phyloP scores from a whole-genome alignment of 2,888 invertebrate species.

The Nezara viridula region DNA sequence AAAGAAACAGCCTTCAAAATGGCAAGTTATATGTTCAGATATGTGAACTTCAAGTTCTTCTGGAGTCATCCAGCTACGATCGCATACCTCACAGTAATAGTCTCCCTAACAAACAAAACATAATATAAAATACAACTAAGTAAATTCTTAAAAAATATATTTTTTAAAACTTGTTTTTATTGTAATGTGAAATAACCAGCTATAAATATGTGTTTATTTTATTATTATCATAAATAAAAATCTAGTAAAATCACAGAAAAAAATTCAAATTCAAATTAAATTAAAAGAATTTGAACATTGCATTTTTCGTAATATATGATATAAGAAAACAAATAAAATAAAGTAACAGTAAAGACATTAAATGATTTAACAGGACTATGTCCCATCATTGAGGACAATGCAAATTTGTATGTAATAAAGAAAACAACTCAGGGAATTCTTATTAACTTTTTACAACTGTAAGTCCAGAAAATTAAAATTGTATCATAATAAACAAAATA shows the following conservation, averaged over 20 bases:
- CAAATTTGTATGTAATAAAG: not conserved
- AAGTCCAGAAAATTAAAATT: conserved; percentile 14
- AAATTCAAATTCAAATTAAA: not conserved
- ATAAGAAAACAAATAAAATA: not conserved
- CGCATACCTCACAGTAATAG: conserved; percentile 85
- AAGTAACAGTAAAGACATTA: not conserved
- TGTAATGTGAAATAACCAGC: conserved; percentile 56
- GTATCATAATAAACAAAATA: not conserved
- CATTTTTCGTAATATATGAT: not conserved
- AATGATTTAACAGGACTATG: not conserved
- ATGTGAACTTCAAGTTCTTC: conserved; percentile 78
- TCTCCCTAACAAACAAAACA: conserved; percentile 65
- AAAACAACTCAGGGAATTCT: not conserved
- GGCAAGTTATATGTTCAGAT: conserved; percentile 83
- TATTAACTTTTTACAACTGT: not conserved
- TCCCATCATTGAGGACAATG: conserved; percentile 22
- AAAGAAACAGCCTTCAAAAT: conserved; percentile 85
- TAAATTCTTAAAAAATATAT: conserved; percentile 10
- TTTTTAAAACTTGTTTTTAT: conserved; percentile 33
- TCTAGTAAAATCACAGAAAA: not conserved
- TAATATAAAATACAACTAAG: not conserved
- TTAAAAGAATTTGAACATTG: not conserved
- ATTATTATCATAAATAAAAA: conserved; percentile 33
- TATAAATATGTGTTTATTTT: conserved; percentile 39
- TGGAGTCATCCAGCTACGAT: conserved; percentile 77